These are phyloP conservation scores for Monomorium pharaonis DNA, from an alignment of 1,140 invertebrate genomes.

Conservation along the genomic window DNA sequence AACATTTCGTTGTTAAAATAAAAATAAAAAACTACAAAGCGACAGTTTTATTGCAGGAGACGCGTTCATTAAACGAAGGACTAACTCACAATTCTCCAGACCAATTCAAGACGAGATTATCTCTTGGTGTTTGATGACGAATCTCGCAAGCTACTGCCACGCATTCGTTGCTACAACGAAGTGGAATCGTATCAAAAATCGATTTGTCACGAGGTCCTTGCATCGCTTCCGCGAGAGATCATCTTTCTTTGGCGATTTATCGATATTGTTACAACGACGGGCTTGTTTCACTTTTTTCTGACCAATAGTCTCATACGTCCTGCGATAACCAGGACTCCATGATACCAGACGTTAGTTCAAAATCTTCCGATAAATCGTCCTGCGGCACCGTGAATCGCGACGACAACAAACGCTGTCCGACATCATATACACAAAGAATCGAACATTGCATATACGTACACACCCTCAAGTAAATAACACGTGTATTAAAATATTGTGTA, in stretches of 20 bases:
- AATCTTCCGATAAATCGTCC: conserved; percentile 71
- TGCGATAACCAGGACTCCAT: conserved; percentile 39
- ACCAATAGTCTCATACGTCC: conserved; percentile 46
- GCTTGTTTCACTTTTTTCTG: conserved; percentile 29
- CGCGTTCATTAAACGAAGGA: not conserved
- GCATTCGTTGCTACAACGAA: conserved; percentile 5
- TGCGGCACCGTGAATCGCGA: conserved; percentile 47
- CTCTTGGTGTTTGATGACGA: not conserved
- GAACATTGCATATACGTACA: not conserved
- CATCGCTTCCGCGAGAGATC: conserved; percentile 32
- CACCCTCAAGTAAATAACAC: not conserved
- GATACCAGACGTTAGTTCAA: conserved; percentile 64
- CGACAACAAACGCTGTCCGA: conserved; percentile 7
- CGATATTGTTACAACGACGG: conserved; percentile 59
- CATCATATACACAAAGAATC: not conserved
- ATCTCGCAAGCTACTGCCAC: conserved; percentile 6
- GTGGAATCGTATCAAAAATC: conserved; percentile 27
- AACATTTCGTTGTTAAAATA: not conserved
- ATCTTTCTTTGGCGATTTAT: conserved; percentile 69
- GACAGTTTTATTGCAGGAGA: not conserved
- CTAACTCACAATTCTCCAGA: not conserved
- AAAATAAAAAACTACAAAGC: not conserved
- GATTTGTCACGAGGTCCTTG: conserved; percentile 59
- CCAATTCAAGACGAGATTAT: conserved; percentile 5
- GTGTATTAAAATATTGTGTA: not conserved